Evolutionary conservation across 2,797 vertebrate species (phyloP).

Genomic region (Eleutherodactylus coqui): DNA sequence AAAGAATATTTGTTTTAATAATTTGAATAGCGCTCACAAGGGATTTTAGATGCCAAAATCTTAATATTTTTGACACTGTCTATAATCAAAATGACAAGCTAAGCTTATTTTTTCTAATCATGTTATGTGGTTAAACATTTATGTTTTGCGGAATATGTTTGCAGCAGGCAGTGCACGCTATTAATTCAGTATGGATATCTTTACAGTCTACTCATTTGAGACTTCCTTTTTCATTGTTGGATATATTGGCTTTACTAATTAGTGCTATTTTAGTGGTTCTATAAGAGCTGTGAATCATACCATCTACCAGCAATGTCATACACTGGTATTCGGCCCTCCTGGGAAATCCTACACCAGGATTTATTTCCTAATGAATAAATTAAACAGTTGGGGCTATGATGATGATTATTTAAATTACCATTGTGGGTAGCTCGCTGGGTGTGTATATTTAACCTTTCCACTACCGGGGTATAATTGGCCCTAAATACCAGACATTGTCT

Average conservation of each 20-base stretch:
- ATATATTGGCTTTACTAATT: constrained; percentile 31
- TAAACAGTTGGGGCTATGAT: not conserved
- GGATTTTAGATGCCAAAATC: constrained; percentile 53
- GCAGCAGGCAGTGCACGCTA: constrained; percentile 11
- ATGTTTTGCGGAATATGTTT: constrained; percentile 29
- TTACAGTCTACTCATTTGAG: constrained; percentile 43
- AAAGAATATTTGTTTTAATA: constrained; percentile 62
- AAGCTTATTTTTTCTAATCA: constrained; percentile 51
- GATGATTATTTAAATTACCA: not conserved
- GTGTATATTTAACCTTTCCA: not conserved
- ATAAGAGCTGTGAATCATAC: constrained; percentile 13
- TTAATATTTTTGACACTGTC: constrained; percentile 58
- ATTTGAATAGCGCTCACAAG: constrained; percentile 51
- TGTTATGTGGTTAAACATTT: constrained; percentile 52
- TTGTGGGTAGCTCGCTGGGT: not conserved
- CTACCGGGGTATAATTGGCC: not conserved
- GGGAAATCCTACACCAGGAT: not conserved
- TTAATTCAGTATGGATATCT: constrained; percentile 38
- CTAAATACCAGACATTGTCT: not conserved
- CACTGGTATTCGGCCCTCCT: not conserved
- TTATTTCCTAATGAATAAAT: constrained; percentile 7
- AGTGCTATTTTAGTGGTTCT: constrained; percentile 12
- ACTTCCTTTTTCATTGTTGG: constrained; percentile 19
- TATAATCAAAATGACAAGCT: constrained; percentile 59
- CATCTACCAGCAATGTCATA: constrained; percentile 19